Conservation (phyloP, 2,888 invertebrate species). For the Clepsis dumicolana region DNA sequence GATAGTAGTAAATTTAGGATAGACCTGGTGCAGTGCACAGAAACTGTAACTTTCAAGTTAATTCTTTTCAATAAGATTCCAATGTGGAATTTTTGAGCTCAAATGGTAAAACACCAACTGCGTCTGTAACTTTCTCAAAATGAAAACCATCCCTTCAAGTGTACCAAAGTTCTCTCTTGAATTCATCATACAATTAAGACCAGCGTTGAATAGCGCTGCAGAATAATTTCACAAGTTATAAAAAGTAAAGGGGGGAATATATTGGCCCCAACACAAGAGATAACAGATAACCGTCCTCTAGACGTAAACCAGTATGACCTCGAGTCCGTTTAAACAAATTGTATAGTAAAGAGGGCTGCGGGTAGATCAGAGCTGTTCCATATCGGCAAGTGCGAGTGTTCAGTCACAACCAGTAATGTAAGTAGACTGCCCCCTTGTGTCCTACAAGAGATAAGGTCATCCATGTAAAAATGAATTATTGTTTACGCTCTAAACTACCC, state of each 20-base stretch:
- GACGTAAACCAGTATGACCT: constrained; percentile 47
- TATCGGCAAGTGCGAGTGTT: constrained; percentile 36
- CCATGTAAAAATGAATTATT: constrained; percentile 14
- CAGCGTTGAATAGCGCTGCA: not conserved
- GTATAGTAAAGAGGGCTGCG: constrained; percentile 46
- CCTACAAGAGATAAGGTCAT: constrained; percentile 19
- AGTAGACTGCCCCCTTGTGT: constrained; percentile 19
- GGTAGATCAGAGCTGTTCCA: constrained; percentile 41
- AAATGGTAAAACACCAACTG: not conserved
- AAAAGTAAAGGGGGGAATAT: constrained; percentile 9
- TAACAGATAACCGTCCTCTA: constrained; percentile 21
- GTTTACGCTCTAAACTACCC: no score
- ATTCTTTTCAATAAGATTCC: not conserved
- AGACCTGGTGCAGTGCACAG: no score
- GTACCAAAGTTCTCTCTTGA: constrained; percentile 3
- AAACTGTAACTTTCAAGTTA: not conserved
- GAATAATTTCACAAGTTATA: not conserved
- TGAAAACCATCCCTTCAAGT: not conserved
- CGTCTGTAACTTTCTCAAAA: not conserved
- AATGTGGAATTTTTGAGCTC: not conserved
- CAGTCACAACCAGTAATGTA: constrained; percentile 23
- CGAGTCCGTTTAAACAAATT: constrained; percentile 50
- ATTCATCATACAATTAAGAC: not conserved
- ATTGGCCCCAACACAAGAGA: constrained; percentile 5
- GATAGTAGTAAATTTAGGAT: no score